Percentiles rank a stretch among this genome's conserved stretches.
phyloP scores from a whole-genome alignment of 2,888 invertebrate species.

The Tetramorium bicarinatum region DNA sequence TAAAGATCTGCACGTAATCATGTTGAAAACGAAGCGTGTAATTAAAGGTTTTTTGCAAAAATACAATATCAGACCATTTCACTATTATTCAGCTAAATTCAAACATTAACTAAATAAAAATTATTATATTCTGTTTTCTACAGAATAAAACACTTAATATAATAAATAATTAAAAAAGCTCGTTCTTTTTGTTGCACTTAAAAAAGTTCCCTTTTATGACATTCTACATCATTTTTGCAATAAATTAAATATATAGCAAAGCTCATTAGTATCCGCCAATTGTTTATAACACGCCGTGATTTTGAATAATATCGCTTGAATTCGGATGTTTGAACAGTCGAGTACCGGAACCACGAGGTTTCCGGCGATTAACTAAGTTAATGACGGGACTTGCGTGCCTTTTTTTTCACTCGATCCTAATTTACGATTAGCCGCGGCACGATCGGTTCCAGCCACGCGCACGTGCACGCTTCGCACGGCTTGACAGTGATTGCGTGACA shows the following conservation, averaged over 20 bases:
- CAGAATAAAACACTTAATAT: background rate
- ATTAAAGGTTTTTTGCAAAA: background rate
- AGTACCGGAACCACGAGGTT: constrained; percentile 25
- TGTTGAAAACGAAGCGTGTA: background rate
- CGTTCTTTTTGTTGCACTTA: background rate
- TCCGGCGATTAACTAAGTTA: constrained; percentile 43
- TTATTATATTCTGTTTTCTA: background rate
- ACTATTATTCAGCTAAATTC: background rate
- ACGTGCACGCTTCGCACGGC: constrained; percentile 83
- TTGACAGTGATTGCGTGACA: constrained; percentile 84
- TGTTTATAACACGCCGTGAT: background rate
- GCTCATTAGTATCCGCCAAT: background rate
- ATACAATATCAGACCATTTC: background rate
- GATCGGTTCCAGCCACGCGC: constrained; percentile 74
- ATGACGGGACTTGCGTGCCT: constrained; percentile 23
- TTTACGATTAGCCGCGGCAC: constrained; percentile 66
- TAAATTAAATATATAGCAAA: background rate
- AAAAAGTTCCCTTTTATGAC: background rate
- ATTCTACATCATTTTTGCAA: background rate
- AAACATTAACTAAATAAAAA: background rate
- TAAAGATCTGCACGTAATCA: background rate
- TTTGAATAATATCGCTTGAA: background rate
- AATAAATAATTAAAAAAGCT: background rate
- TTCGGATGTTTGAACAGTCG: constrained; percentile 4
- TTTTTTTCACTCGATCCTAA: constrained; percentile 74